A percentile compares a stretch with the other conserved stretches of the same genome.
phyloP scores from a whole-genome alignment of 2,888 invertebrate genomes.

The Sarcophaga rosellei region DNA sequence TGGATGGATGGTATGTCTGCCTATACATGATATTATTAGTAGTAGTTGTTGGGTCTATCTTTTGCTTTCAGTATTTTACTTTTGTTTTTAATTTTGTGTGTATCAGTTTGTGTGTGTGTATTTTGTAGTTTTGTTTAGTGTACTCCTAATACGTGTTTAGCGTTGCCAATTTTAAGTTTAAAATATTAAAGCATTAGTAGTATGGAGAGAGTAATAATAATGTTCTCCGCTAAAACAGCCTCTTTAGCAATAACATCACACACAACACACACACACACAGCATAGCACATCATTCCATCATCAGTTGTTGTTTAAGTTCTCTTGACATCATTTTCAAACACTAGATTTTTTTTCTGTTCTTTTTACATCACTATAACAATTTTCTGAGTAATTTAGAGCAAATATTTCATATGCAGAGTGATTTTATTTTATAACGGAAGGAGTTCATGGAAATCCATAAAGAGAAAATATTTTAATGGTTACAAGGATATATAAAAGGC shows the following conservation, averaged over 20 bases:
- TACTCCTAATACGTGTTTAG: too few species aligned
- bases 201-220: too few species aligned
- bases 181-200: too few species aligned
- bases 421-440: neutral
- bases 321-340: slow-evolving; percentile 36
- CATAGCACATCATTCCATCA: too few species aligned
- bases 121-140: neutral
- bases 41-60: neutral
- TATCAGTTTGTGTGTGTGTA: neutral
- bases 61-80: neutral
- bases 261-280: slow-evolving; percentile 1
- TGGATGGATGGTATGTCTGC: neutral
- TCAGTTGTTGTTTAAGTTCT: neutral
- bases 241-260: neutral
- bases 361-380: slow-evolving; percentile 20
- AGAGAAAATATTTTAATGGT: neutral
- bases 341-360: slow-evolving; percentile 10
- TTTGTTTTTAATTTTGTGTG: neutral
- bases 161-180: too few species aligned
- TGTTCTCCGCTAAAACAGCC: too few species aligned
- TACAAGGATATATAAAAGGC: neutral
- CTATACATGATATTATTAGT: slow-evolving; percentile 38
- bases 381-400: slow-evolving; percentile 15
- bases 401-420: neutral
- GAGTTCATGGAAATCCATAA: slow-evolving; percentile 10